These are phyloP conservation scores for Andrena haemorrhoa DNA, from an alignment of 2,888 invertebrate genomes.

Conservation along the genomic window DNA sequence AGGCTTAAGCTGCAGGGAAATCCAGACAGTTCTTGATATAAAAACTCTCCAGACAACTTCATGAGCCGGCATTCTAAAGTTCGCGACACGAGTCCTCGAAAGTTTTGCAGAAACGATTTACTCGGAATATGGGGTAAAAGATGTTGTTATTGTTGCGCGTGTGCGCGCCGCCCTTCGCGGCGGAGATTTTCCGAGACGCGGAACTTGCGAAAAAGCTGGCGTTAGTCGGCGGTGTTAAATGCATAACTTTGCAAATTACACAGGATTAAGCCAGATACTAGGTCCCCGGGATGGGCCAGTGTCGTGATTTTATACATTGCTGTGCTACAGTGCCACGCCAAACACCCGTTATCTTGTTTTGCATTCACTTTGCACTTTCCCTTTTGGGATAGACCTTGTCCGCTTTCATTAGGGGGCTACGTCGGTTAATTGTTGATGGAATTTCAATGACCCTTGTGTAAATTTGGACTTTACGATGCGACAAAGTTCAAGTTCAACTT, in stretches of 20 bases:
- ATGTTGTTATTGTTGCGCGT: conserved; percentile 38
- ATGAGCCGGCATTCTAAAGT: conserved; percentile 67
- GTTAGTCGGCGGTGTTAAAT: conserved; percentile 10
- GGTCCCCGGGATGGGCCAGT: conserved; percentile 17
- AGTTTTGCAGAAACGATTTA: conserved; percentile 72
- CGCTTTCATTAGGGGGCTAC: neutral
- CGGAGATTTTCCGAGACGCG: neutral
- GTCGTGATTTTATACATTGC: conserved; percentile 24
- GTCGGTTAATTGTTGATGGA: neutral
- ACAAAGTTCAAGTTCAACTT: conserved; percentile 1
- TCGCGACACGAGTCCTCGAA: conserved; percentile 66
- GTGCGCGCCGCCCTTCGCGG: neutral
- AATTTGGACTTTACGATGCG: too few species aligned
- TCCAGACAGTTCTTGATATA: conserved; percentile 69
- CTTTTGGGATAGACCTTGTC: neutral
- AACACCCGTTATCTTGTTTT: conserved; percentile 20
- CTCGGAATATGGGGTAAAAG: conserved; percentile 58
- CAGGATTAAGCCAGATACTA: conserved; percentile 30
- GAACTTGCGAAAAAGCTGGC: conserved; percentile 12
- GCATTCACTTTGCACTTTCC: conserved; percentile 15
- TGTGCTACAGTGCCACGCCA: neutral
- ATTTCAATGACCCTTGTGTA: neutral
- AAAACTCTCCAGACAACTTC: conserved; percentile 71
- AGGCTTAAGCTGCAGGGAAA: conserved; percentile 61
- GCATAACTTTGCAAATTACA: conserved; percentile 47